Base-by-base conservation (phyloP, 1,140 invertebrate species). In the Lordiphosa stackelbergi region DNA sequence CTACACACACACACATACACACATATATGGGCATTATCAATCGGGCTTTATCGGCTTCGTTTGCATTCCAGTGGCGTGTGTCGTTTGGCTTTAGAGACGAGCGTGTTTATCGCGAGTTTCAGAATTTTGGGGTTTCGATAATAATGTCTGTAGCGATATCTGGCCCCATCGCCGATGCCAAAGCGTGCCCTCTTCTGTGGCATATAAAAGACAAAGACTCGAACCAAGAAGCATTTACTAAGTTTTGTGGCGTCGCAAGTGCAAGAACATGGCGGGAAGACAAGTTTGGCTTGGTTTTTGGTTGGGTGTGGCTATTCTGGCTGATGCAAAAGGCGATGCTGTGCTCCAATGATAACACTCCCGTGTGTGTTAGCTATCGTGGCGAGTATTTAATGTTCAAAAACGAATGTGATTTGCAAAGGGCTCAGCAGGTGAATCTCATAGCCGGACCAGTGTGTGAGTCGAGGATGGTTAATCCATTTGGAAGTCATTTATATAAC, bases 361-460 rank as follows among this genome's bases (percentile, higher is more conserved):
- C 83, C 19, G 43, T 62, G 10, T 85, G 83, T 36, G 77, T 57
- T 0, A 47, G 55, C 1, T 71, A 42, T 41, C 46, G 48, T 2
- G 61, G 56, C 12, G 74, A 77, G 36, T 74, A 72, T 59, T 52
- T 85, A 16, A 9, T 85, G 3, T 85, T 85, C 36, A 59, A 60
- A 37, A 85, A 83, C 53, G 77, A 83, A 31, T 85, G 83, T 12
- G 64, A 85, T 19, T 38, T 85, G 36, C 36, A 59, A 6, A 85
- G 72, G 53, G 66, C 77, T 9, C 77, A 84, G 35, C 57, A 61
- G 1, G 57, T 60, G 31, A 77, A 72, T 24, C 60, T 83, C 0
- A 60, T 83, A 34, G 65, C 42, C 10, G 61, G 38, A 3, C 77
- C 75, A 1, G 24, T 83, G 2, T 47, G 77, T 83, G 53, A 78